Base-by-base conservation (phyloP, 2,888 invertebrate genomes). In the Acanthosoma haemorrhoidale region DNA sequence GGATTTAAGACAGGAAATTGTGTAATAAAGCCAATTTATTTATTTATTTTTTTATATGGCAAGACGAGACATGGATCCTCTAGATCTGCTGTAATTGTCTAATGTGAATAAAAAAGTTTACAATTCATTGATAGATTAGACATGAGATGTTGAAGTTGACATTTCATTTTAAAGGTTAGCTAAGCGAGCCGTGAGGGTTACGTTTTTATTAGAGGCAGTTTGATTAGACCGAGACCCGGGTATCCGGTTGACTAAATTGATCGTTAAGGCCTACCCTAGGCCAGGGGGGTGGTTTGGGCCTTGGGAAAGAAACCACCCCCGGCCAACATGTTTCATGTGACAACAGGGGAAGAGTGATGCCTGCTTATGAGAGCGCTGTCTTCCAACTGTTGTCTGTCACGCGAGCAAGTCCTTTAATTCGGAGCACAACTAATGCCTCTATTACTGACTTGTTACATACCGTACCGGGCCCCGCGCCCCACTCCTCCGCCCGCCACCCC, bases 321-420 rank as follows among this genome's bases (percentile, higher is more conserved):
- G 25, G 25, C 2, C 3, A 41, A 21, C 34, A 36, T 63, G 34
- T 63, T 63, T 63, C 63, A 63, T 63, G 63, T 63, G 63, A 63
- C 63, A 63, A 63, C 63, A 63, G 63, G 38, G 41, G 63, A 63
- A 63, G 63, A 63, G 63, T 63, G 63, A 63, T 63, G 63, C 63
- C 39, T 36, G 63, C 39, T 63, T 63, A 63, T 63, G 38, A 63
- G 63, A 63, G 63, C 25, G 18, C 63, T 63, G 38, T 63, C 63
- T 63, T 63, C 63, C 39, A 63, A 63, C 63, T 63, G 63, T 63
- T 63, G 25, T 15, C 21, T 25, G 63, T 63, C 63, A 63, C 63
- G 63, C 63, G 63, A 63, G 25, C 6, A 13, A 21, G 25, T 25
- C 63, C 63, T 63, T 63, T 63, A 63, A 63, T 63, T 63, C 61